These are phyloP conservation scores for Anneissia japonica DNA, from an alignment of 35 echinoderm and acorn worm species.

Conservation along the genomic window DNA sequence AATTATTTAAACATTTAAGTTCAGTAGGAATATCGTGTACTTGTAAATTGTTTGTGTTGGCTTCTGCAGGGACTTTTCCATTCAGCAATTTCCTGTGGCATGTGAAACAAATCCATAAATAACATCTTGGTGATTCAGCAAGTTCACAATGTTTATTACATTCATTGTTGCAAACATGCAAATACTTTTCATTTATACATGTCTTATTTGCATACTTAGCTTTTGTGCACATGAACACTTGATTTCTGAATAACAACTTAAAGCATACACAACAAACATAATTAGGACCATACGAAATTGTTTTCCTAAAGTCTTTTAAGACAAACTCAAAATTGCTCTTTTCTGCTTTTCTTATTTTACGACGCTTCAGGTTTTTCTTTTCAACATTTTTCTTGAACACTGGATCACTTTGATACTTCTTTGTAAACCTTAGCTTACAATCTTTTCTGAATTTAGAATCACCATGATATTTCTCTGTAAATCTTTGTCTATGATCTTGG, in stretches of 20 bases:
- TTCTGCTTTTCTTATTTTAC: background rate
- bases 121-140: slow-evolving; percentile 3
- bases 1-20: slow-evolving; percentile 10
- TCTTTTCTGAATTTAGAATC: background rate
- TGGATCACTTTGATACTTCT: background rate
- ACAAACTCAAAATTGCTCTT: background rate
- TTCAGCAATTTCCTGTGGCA: slow-evolving; percentile 29
- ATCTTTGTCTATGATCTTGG: background rate
- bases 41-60: slow-evolving; percentile 4
- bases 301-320: slow-evolving; percentile 14
- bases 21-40: background rate
- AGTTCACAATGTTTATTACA: background rate
- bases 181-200: slow-evolving; percentile 25
- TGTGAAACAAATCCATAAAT: slow-evolving; percentile 32
- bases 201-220: slow-evolving; percentile 10
- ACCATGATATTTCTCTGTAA: background rate
- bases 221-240: slow-evolving; percentile 24
- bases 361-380: background rate
- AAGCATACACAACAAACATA: slow-evolving; percentile 44
- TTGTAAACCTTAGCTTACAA: background rate
- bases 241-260: slow-evolving; percentile 34
- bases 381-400: background rate
- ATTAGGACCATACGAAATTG: slow-evolving; percentile 34
- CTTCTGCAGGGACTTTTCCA: slow-evolving; percentile 16
- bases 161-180: slow-evolving; percentile 23